Evolutionary conservation across 2,888 invertebrate species (phyloP).

Genomic region (Trichopoda pennipes): DNA sequence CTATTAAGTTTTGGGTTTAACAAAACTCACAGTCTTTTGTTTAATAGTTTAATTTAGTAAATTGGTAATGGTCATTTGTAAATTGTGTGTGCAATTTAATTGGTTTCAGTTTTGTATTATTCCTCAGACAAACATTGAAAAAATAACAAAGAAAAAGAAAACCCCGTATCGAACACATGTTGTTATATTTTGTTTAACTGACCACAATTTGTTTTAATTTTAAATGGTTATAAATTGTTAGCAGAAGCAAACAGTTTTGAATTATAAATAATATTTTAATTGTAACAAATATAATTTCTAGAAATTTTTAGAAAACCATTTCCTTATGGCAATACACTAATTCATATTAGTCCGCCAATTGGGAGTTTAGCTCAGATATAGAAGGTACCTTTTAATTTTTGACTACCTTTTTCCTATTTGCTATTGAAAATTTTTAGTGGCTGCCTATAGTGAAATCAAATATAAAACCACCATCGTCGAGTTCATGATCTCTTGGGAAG

Average conservation of each 20-base stretch:
- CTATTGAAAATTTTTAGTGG: too few species aligned
- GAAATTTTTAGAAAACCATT: too few species aligned
- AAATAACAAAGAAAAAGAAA: constrained; percentile 1
- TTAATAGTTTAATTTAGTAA: constrained; percentile 62
- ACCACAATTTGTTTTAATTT: constrained; percentile 43
- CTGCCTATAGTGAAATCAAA: too few species aligned
- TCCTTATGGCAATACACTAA: too few species aligned
- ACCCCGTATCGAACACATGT: constrained; percentile 54
- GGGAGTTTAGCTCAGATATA: too few species aligned
- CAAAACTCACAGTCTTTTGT: constrained; percentile 32
- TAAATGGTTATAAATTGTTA: constrained; percentile 28
- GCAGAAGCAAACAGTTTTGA: not conserved
- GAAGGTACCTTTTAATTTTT: too few species aligned
- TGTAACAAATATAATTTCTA: not conserved
- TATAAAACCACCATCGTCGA: too few species aligned
- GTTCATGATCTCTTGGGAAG: too few species aligned
- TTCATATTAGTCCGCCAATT: too few species aligned
- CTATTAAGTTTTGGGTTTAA: constrained; percentile 32
- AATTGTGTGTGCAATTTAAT: constrained; percentile 59
- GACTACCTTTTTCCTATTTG: too few species aligned
- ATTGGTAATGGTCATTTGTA: constrained; percentile 66
- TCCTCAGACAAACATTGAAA: not conserved
- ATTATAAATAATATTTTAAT: constrained; percentile 6
- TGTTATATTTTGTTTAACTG: constrained; percentile 18
- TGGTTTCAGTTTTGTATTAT: constrained; percentile 50